Base-by-base conservation (phyloP, 2,113 vertebrate species). In the Neotragus moschatus region DNA sequence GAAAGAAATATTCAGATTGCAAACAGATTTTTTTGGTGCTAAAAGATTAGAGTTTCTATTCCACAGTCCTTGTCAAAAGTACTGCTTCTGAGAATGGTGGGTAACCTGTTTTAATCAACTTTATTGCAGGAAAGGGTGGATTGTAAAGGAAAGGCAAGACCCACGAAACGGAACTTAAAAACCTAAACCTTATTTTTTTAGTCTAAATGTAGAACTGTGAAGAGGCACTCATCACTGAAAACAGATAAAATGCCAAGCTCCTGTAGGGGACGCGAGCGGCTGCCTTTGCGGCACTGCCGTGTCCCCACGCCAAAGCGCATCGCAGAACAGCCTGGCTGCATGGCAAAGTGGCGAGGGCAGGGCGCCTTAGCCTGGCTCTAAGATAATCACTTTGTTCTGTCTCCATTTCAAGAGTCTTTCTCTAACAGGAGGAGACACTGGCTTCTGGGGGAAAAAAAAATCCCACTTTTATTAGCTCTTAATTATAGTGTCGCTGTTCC, bases 401-500 rank as follows among this genome's bases (percentile, higher is more conserved):
- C 56, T 88, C 61, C 58, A 91, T 19, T 92, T 88, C 91, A 63
- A 49, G 81, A 96, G 28, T 85, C 43, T 90, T 63, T 88, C 49
- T 94, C 81, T 95, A 91, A 94, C n/a, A 84, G 58, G 26, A 96
- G 53, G 61, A 98, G 60, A 97, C 75, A 97, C 84, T 87, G 11
- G 91, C 84, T 97, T 91, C 19, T 53, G 63, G 88, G 88, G 2
- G 1, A 17, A 75, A 75, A 70, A n/a, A 88, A 63, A 12, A 90
- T 60, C 90, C 49, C 66, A 85, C 77, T 97, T 98, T 97, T 87
- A 98, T 94, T 82, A 98, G 90, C 82, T 95, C 86, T 96, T 97
- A 98, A 98, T 98, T 92, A 97, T 79, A 98, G 94, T 96, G 97
- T 98, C 80, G 1, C 75, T 94, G 88, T 89, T 97, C 75, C 66